Base-by-base conservation (phyloP, 2,888 invertebrate species). In the Leptarthrus brevirostris region DNA sequence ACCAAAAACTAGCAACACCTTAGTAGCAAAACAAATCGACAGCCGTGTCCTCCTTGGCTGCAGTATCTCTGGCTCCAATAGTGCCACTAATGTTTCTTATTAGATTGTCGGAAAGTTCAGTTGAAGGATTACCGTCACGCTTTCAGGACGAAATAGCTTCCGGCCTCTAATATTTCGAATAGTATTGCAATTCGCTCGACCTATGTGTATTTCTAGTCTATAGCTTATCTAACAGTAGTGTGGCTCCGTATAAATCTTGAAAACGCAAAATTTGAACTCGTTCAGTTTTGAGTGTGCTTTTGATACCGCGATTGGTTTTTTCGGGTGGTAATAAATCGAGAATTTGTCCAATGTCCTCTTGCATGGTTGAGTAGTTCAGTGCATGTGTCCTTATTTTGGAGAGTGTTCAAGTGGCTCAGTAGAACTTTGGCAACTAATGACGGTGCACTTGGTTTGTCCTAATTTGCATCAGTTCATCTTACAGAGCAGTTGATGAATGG, bases 11-110 rank as follows among this genome's bases (percentile, higher is more conserved):
- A 16, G 14, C 16, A 6, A 53, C 40, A 40, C 40, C 52, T 53
- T 36, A 54, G 47, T 24, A 56, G 40, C 22, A 53, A 71, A 71
- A 56, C 71, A 71, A 71, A 71, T 22, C 44, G 30, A 30, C 22
- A 14, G 53, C 18, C 34, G 24, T 52, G 10, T 34, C 34, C 12
- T 71, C 40, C 71, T 53, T 18, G 12, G 40, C 40, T n/a, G 40
- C 22, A 52, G 12, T 22, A 18, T 70, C 30, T 53, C 40, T 47
- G 64, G 16, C 44, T 36, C 24, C n/a, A 44, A 47, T 24, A 64
- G 47, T n/a, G 8, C 47, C 0, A 8, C 49, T 1, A 49, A 16
- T 16, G 5, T 49, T 49, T 49, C 49, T 49, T 49, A 49, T 49
- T 18, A 49, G 64, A 44, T 3, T 40, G n/a, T 14, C 20, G 24